Evolutionary conservation across 2,888 invertebrate genomes (phyloP).

Genomic region (Patella depressa): DNA sequence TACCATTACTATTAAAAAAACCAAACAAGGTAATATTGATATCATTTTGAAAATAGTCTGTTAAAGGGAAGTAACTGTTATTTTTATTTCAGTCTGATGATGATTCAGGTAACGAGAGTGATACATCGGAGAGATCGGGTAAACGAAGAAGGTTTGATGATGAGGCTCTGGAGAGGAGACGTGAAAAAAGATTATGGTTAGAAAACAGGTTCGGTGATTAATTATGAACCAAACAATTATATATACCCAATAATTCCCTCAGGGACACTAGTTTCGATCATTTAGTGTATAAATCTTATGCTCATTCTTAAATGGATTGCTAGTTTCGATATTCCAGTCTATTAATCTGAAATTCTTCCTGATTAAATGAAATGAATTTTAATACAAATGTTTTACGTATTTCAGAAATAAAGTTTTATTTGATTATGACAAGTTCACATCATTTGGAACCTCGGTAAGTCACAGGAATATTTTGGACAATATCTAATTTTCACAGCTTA

Average conservation of each 20-base stretch:
- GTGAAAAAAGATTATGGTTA: constrained; percentile 85
- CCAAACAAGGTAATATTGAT: too few relatives aligned
- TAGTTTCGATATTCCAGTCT: too few relatives aligned
- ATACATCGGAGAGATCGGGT: constrained; percentile 55
- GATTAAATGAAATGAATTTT: too few relatives aligned
- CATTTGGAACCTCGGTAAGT: constrained; percentile 79
- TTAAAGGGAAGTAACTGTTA: constrained; percentile 1
- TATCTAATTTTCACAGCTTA: too few relatives aligned
- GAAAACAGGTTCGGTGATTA: constrained; percentile 74
- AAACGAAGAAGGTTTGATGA: constrained; percentile 69
- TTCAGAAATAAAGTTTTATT: constrained; percentile 84
- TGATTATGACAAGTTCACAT: constrained; percentile 92
- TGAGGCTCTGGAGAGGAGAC: constrained; percentile 74
- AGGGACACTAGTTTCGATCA: too few relatives aligned
- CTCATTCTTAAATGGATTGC: too few relatives aligned
- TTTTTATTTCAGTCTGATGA: constrained; percentile 61
- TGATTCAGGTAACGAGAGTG: constrained; percentile 69
- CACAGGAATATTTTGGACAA: neutral
- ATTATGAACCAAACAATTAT: too few relatives aligned
- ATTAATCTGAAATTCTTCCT: too few relatives aligned
- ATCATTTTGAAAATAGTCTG: too few relatives aligned
- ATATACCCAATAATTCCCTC: too few relatives aligned
- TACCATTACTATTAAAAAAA: too few relatives aligned
- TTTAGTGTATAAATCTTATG: too few relatives aligned
- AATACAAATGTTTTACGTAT: constrained; percentile 15